Evolutionary conservation across 2,797 vertebrate species (phyloP).

Genomic region (Dicrostonyx torquatus): DNA sequence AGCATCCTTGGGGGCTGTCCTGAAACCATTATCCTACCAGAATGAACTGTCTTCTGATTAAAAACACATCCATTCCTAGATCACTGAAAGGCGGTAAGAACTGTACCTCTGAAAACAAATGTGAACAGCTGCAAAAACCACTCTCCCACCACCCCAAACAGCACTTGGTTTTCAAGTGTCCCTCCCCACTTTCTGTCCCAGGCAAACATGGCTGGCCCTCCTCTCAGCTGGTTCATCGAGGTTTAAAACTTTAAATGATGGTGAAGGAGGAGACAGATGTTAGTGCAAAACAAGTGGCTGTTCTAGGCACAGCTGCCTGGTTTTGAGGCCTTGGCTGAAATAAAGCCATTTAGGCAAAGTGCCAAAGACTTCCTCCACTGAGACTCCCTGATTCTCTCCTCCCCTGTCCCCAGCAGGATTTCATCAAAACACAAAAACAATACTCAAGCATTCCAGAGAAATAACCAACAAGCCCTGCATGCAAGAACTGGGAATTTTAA

Average conservation of each 20-base stretch:
- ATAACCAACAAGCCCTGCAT: neutral
- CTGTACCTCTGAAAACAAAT: neutral
- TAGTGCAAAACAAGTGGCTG: neutral
- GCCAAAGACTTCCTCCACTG: neutral
- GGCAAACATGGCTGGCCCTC: neutral
- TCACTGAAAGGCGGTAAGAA: neutral
- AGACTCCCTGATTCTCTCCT: neutral
- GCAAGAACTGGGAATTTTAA: neutral
- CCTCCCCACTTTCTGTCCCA: neutral
- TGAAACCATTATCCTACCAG: neutral
- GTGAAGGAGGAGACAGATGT: neutral
- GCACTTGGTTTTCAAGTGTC: neutral
- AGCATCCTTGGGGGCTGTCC: neutral
- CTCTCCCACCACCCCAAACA: neutral
- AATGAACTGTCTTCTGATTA: neutral
- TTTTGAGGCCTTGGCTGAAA: neutral
- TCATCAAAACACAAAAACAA: neutral
- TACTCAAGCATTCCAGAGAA: neutral
- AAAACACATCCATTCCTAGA: neutral
- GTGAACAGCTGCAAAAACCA: neutral
- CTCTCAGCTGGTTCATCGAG: neutral
- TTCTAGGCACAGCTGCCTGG: neutral
- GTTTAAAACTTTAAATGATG: neutral
- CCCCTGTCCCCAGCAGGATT: accelerated
- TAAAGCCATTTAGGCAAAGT: too few relatives aligned